Percentiles rank a stretch among this genome's conserved stretches.
phyloP scores from a whole-genome alignment of 2,113 vertebrate genomes.

The Platycercus adscitus region DNA sequence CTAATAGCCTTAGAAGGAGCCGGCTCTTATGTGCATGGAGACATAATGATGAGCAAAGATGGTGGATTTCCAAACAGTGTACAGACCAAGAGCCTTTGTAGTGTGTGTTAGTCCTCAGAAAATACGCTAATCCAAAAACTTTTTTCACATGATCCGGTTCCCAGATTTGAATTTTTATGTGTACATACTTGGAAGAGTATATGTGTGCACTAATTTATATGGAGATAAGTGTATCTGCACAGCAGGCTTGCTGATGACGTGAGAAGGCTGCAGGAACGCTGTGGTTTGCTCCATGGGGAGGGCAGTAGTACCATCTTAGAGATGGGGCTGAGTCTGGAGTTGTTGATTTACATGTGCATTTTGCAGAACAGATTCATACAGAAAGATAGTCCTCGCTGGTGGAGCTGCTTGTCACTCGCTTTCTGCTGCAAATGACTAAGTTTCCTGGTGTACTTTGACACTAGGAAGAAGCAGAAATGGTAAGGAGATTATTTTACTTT shows the following conservation, averaged over 20 bases:
- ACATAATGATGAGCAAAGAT: not conserved
- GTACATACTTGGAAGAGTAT: not conserved
- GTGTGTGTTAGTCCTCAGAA: not conserved
- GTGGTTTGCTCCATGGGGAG: not conserved
- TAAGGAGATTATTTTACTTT: not conserved
- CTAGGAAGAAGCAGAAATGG: not conserved
- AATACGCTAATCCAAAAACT: not conserved
- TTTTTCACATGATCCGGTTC: not conserved
- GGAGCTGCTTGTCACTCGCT: not conserved
- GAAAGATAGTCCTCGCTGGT: not conserved
- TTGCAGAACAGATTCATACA: not conserved
- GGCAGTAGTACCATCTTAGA: not conserved
- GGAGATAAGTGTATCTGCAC: not conserved
- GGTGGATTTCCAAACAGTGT: not conserved
- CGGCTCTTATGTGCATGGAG: not conserved
- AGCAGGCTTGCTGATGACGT: not conserved
- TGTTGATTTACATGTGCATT: not conserved
- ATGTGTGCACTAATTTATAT: not conserved
- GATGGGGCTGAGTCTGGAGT: not conserved
- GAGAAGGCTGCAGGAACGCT: not conserved
- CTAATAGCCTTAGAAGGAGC: not conserved
- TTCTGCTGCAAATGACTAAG: not conserved
- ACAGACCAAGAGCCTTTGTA: not conserved
- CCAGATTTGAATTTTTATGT: not conserved
- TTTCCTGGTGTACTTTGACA: not conserved